These are phyloP conservation scores for Xanthia icteritia DNA, from an alignment of 2,888 invertebrate genomes.

Conservation along the genomic window DNA sequence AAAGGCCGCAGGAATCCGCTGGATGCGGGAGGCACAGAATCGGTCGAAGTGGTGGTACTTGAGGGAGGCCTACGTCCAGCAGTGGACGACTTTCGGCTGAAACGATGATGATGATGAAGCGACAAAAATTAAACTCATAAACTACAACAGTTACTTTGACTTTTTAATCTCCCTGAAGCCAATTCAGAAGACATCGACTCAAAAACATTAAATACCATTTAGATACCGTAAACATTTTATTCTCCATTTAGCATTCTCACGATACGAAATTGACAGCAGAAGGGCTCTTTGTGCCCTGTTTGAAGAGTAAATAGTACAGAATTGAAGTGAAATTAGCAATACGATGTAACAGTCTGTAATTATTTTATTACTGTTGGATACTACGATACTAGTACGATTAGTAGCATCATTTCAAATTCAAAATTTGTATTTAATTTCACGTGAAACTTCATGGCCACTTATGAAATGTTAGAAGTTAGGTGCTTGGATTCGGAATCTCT, in stretches of 20 bases:
- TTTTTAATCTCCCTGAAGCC: constrained; percentile 22
- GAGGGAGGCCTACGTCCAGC: too few relatives aligned
- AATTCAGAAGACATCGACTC: constrained; percentile 37
- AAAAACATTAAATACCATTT: constrained; percentile 35
- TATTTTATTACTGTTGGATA: constrained; percentile 2
- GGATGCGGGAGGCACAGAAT: too few relatives aligned
- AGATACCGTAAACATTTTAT: constrained; percentile 45
- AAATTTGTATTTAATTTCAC: background rate
- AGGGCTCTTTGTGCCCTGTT: constrained; percentile 36
- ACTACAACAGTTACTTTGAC: constrained; percentile 28
- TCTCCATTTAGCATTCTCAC: constrained; percentile 45
- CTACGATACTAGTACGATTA: background rate
- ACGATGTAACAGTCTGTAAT: constrained; percentile 1
- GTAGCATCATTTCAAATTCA: background rate
- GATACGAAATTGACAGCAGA: constrained; percentile 38
- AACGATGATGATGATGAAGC: background rate
- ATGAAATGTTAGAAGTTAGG: background rate
- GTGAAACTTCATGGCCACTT: background rate
- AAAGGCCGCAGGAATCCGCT: too few relatives aligned
- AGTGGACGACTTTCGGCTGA: too few relatives aligned
- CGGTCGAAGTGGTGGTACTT: too few relatives aligned
- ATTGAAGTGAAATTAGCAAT: constrained; percentile 31
- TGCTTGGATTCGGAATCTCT: background rate
- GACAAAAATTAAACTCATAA: constrained; percentile 26
- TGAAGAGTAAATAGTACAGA: constrained; percentile 34